Percentiles rank a stretch among this genome's conserved stretches.
phyloP scores from a whole-genome alignment of 2,113 vertebrate species.

The Podarcis muralis region DNA sequence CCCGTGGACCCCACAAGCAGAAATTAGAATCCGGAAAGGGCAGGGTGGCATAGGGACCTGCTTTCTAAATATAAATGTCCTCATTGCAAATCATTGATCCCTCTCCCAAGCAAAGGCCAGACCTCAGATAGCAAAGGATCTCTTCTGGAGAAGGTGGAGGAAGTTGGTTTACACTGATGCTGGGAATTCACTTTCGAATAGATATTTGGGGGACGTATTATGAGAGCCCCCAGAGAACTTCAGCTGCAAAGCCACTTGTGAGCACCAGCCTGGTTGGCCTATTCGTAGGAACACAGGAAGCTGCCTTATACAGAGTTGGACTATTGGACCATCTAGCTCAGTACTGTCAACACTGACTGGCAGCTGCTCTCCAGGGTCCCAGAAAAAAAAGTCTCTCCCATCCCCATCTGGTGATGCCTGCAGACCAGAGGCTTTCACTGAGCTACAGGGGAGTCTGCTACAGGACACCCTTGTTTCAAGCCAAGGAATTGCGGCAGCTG shows the following conservation, averaged over 20 bases:
- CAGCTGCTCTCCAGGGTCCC: not conserved
- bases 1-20: not conserved
- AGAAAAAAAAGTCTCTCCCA: not conserved
- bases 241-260: not conserved
- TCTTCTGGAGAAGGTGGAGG: not conserved
- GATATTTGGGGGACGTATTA: not conserved
- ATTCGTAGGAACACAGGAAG: too few species aligned
- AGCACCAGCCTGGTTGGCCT: not conserved
- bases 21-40: not conserved
- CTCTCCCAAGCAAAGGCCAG: not conserved
- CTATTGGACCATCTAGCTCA: too few species aligned
- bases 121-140: not conserved
- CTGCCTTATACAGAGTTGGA: too few species aligned
- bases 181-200: not conserved
- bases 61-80: conserved; percentile 26
- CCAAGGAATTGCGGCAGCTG: too few species aligned
- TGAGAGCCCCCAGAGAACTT: not conserved
- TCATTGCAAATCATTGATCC: not conserved
- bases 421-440: not conserved
- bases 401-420: not conserved
- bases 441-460: too few species aligned
- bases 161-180: not conserved
- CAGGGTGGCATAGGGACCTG: not conserved
- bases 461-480: too few species aligned
- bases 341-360: too few species aligned